These are phyloP conservation scores for Acipenser ruthenus DNA, from an alignment of 2,797 vertebrate species.

Conservation along the genomic window DNA sequence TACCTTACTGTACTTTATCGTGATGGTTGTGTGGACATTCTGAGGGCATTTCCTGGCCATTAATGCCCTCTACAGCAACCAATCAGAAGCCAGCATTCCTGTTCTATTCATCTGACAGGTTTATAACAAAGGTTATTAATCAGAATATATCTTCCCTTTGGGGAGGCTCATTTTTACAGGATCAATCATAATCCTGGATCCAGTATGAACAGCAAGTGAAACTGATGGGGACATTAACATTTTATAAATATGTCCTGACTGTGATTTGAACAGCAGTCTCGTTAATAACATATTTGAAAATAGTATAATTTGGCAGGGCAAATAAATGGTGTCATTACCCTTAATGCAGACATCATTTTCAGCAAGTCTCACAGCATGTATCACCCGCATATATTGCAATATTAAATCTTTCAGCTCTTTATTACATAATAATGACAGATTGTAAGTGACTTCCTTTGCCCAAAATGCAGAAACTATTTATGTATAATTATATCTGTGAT, in stretches of 20 bases:
- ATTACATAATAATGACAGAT: constrained; percentile 44
- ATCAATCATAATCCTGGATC: constrained; percentile 35
- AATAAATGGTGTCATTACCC: constrained; percentile 56
- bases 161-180: constrained; percentile 13
- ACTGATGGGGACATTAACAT: constrained; percentile 52
- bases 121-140: constrained; percentile 14
- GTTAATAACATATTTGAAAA: constrained; percentile 53
- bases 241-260: constrained; percentile 49
- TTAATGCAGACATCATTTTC: constrained; percentile 30
- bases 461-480: constrained; percentile 23
- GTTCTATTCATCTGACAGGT: too few relatives aligned
- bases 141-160: constrained; percentile 26
- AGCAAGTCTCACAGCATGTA: constrained; percentile 36
- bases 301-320: constrained; percentile 46
- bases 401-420: constrained; percentile 50
- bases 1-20: too few relatives aligned
- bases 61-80: too few relatives aligned
- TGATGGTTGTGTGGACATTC: too few relatives aligned
- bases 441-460: constrained; percentile 19
- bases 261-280: constrained; percentile 45
- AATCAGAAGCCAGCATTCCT: too few relatives aligned
- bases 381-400: constrained; percentile 46
- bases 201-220: constrained; percentile 43
- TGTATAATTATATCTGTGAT: constrained; percentile 13
- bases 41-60: too few relatives aligned